Percentiles rank a stretch among this genome's conserved stretches.
Conservation (phyloP, 2,797 vertebrate genomes). For the Columba guinea region DNA sequence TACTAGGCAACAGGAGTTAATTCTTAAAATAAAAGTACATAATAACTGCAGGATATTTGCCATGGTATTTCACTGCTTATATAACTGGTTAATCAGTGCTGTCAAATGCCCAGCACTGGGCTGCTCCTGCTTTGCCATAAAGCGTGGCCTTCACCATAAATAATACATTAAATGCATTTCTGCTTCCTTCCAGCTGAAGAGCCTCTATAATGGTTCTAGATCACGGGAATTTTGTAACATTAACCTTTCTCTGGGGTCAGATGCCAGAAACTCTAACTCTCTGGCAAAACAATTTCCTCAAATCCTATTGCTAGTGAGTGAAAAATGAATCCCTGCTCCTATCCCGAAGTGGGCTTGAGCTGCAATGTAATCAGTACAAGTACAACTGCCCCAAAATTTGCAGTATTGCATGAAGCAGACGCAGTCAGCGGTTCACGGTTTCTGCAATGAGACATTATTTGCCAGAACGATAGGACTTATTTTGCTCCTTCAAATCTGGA, state of each 20-base stretch:
- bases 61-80: background rate
- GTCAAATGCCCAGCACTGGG: background rate
- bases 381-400: background rate
- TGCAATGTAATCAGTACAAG: background rate
- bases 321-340: background rate
- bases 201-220: background rate
- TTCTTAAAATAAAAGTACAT: background rate
- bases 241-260: background rate
- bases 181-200: background rate
- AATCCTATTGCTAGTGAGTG: background rate
- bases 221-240: background rate
- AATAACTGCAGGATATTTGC: background rate
- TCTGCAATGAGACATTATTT: background rate
- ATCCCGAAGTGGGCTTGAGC: background rate
- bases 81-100: background rate
- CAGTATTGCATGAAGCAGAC: accelerated
- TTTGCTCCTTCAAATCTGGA: background rate
- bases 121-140: background rate
- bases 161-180: background rate
- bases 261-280: background rate
- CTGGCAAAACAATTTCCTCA: background rate
- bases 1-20: background rate
- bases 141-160: background rate
- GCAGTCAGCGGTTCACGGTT: background rate
- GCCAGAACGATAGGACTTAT: background rate